These are phyloP conservation scores for Spatula versicolor DNA, from an alignment of 2,797 vertebrate species.

Conservation along the genomic window DNA sequence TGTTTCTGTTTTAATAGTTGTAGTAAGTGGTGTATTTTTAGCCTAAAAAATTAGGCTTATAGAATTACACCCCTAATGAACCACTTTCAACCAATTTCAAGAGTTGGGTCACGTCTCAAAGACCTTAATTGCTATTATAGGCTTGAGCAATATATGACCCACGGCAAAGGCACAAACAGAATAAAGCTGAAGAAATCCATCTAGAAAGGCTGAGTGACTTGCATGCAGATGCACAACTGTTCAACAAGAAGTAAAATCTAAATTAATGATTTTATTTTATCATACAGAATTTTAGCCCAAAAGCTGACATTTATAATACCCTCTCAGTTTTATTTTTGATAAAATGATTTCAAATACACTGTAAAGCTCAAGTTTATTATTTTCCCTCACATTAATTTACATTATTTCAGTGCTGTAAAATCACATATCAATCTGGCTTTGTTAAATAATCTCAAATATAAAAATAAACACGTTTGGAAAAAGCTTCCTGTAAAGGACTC, in stretches of 20 bases:
- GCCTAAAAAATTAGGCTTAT: background rate
- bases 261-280: background rate
- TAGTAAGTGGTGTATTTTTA: background rate
- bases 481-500: background rate
- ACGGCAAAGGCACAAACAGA: background rate
- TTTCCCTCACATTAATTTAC: background rate
- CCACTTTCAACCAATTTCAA: conserved; percentile 3
- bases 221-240: background rate
- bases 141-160: background rate
- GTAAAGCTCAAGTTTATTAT: background rate
- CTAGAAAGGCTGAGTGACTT: background rate
- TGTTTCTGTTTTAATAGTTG: background rate
- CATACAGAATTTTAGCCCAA: background rate
- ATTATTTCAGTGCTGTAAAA: background rate
- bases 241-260: background rate
- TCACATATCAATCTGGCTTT: background rate
- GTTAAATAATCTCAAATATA: background rate
- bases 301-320: background rate
- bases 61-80: background rate
- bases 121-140: background rate
- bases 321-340: background rate
- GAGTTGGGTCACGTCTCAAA: background rate
- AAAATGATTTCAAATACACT: background rate
- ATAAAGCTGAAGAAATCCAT: background rate
- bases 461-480: background rate